Evolutionary conservation across 2,113 vertebrate species (phyloP).

Genomic region (human (Homo sapiens)): DNA sequence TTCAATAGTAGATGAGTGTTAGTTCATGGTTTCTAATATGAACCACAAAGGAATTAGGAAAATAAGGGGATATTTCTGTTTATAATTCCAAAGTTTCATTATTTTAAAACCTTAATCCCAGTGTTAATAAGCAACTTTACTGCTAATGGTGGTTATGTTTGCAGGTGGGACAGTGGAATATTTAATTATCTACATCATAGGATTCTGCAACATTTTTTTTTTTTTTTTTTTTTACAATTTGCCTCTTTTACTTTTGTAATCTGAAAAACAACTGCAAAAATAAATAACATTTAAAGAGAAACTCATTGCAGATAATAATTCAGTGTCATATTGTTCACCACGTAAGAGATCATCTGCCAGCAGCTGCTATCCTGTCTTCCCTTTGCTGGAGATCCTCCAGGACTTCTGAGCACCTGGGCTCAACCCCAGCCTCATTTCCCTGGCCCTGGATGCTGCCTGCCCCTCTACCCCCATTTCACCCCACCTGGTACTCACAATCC

Average conservation of each 20-base stretch:
- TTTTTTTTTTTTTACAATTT: neutral
- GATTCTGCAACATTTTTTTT: neutral
- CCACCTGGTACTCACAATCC: neutral
- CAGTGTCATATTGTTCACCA: neutral
- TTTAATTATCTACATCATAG: neutral
- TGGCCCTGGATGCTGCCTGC: neutral
- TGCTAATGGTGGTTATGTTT: neutral
- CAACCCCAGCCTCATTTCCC: neutral
- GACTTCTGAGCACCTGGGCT: neutral
- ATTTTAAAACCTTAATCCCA: neutral
- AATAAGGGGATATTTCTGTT: neutral
- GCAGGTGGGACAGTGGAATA: neutral
- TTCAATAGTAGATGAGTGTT: neutral
- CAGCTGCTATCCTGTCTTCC: neutral
- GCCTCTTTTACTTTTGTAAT: slow-evolving; percentile 13
- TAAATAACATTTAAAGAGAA: neutral
- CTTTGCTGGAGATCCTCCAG: neutral
- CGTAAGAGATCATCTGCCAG: neutral
- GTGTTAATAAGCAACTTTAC: neutral
- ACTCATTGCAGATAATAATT: neutral
- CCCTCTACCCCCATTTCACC: neutral
- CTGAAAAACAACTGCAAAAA: neutral
- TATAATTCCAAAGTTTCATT: neutral
- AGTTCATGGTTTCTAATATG: neutral
- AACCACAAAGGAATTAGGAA: neutral